Evolutionary conservation across 2,888 invertebrate genomes (phyloP), one percentile per base, ranked within the genome.

Genomic region (Asteroscopus sphinx): DNA sequence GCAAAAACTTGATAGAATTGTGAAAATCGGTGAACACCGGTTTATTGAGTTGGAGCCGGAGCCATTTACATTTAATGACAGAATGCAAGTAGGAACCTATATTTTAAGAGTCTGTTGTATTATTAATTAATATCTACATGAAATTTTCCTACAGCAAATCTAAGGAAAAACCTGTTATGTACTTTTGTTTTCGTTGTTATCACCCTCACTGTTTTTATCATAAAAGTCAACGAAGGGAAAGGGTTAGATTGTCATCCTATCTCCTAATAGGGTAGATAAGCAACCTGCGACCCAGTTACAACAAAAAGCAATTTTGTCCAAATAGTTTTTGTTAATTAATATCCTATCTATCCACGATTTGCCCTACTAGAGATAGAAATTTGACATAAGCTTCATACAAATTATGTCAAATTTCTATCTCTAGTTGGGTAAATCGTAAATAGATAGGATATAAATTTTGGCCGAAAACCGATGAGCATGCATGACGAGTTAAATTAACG

Each of bases 201-300:
- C 63, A 30, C 7, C 15, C 32, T n/a, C 1, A 28, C 28, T n/a
- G 16, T 11, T 67, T 11, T 67, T 67, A 49, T 62, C 33, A 16
- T 11, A 25, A 8, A 9, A 44, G 33, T 51, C 28, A 30, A 44
- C 17, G 7, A 6, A 28, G 54, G 54, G 41, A 42, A 32, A 53
- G 25, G 33, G 30, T 17, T 28, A 11, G 9, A 30, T 21, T 40
- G 8, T 17, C 7, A 45, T 33, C n/a, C 11, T 35, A 28, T 16
- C 26, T 54, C 17, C 12, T 9, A 1, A 8, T n/a, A n/a, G n/a
- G n/a, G n/a, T n/a, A 42, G 41, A 68, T 62, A 53, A 41, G 26
- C 17, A 30, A 26, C n/a, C 15, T 61, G 40, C n/a, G 26, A 33
- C 13, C 17, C 7, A 12, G 32, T 13, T n/a, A 16, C 0, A 15